Base-by-base conservation (phyloP, 1,140 invertebrate species). In the Octopus sinensis region DNA sequence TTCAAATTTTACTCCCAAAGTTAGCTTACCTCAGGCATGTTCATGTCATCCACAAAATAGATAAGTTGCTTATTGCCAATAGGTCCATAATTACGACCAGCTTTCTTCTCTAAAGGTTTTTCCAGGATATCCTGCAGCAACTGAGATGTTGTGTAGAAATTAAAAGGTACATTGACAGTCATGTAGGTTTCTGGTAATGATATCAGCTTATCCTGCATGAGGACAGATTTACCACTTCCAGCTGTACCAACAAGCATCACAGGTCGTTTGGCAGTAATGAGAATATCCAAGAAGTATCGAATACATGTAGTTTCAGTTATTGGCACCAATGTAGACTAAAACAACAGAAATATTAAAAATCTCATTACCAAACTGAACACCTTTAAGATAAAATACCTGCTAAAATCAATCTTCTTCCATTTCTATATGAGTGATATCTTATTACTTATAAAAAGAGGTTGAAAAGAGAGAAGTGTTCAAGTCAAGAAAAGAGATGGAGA, bases 31-130 rank as follows among this genome's bases (percentile, higher is more conserved):
- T 97, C 95, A 6, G 96, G 96, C 96, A 98, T 98, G 87, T 98
- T 98, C 94, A 98, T 95, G 86, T 98, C 96, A 87, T 98, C 97
- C 81, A 98, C 94, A 88, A 98, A 98, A 87, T 97, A 98, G 79
- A 98, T 94, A 23, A 98, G 90, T 1, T 94, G 95, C 91, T 97
- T 97, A 85, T 94, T 96, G 53, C 96, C 96, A 1, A 96, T 96
- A 23, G 97, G 97, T 4, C 96, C 97, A 86, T 95, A 98, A 91
- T 97, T 97, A 86, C 95, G 92, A 5, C 96, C 96, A 52, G 96
- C 96, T 91, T 98, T 98, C 91, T 98, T 98, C 88, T 98, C 97
- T 75, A 98, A 87, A 12, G 96, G 95, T 89, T 96, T 96, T 87
- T 98, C 97, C 77, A 98, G 89, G 78, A 97, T 95, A 88, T 96